Evolutionary conservation across 1,140 invertebrate species (phyloP), one percentile per base, ranked within the genome.

Genomic region (Neodiprion pinetum): DNA sequence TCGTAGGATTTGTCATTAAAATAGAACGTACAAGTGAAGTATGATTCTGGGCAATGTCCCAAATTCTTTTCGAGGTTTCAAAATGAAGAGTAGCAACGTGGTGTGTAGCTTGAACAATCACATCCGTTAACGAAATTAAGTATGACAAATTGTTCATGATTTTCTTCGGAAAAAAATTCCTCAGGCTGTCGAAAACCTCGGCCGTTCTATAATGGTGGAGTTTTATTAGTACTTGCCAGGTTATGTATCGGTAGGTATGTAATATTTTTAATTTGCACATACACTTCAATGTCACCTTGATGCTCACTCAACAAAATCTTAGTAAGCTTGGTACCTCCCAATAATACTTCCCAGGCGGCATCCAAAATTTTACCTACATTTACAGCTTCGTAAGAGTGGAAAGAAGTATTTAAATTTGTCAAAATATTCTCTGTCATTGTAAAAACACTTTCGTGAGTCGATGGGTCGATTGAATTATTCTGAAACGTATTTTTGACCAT

Each of bases 61-160:
- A 80, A 21, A 88, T 74, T 72, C 78, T 83, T 9, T 73, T 61
- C 0, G 74, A 3, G 12, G 78, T 80, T 23, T 86, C 80, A 47
- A 79, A 75, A 72, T 88, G 81, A 76, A 86, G 77, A 14, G 86
- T 76, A 1, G 80, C 81, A 7, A 83, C 75, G 69, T 88, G 85
- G 68, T 87, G 82, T 66, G 79, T 74, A 74, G 82, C 82, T 75
- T 61, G 75, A 4, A 83, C 79, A 17, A 86, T 72, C 48, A 81
- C 83, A 66, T 85, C 79, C 23, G 73, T 81, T 23, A 84, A 61
- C 8, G 84, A 84, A 10, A 81, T 50, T 48, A 83, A 0, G 67
- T 86, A 85, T 0, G 84, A 80, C 14, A 84, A 1, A 1, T 72
- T 75, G 50, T 82, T 85, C 17, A 88, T 71, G 66, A 86, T 61